Base-by-base conservation (phyloP, 2,888 invertebrate species). In the Trachelus tabidus region DNA sequence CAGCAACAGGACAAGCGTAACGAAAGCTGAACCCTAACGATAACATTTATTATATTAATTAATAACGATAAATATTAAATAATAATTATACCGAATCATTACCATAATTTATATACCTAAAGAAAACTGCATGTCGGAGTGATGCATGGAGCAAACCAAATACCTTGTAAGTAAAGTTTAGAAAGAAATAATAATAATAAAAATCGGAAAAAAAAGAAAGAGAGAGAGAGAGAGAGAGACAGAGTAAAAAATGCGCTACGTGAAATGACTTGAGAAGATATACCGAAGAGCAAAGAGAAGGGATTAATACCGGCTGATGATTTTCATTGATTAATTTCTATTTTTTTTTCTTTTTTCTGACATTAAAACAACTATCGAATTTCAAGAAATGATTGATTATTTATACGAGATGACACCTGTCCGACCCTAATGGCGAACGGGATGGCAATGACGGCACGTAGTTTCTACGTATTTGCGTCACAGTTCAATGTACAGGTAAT, bases 31-130 rank as follows among this genome's bases (percentile, higher is more conserved):
- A 87, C 73, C 33, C 9, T 77, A 77, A 68, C 68, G 68, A 75
- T 77, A 77, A 40, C 73, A 31, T 69, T 56, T 56, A 56, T 23
- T 56, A 56, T 56, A 56, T 56, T 56, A 56, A 56, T 56, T 56
- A 23, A 56, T 76, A 73, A 76, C 68, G 68, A 76, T 78, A 68
- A 69, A 86, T 85, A 87, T 87, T 56, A 56, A 85, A 86, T 89
- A 87, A 87, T 89, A 87, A 87, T 90, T 89, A 88, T 91, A 91
- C 88, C 88, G 90, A 90, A 91, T 90, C 90, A 91, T 91, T 90
- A 91, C 90, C 90, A 90, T 91, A 91, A 91, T 91, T 91, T 91
- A 91, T 91, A 91, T 90, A 90, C 89, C 87, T 88, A 89, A 87
- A 73, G 75, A 79, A 76, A 74, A 77, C 78, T 79, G 78, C 83